Base-by-base conservation (phyloP, 2,888 invertebrate genomes). In the Ophion obscuratus region DNA sequence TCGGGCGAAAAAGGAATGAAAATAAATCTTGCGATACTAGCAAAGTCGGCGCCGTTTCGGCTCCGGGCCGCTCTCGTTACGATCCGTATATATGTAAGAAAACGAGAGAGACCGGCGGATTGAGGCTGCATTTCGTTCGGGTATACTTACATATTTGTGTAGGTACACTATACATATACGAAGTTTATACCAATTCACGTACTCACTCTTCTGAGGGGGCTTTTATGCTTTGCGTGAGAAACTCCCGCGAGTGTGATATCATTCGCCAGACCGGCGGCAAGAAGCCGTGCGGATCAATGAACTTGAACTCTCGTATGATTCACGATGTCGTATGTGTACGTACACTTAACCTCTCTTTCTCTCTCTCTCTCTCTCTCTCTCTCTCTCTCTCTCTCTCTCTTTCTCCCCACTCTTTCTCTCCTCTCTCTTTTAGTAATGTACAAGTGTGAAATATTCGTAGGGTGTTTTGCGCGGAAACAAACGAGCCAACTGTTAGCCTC, bases 211-310 rank as follows among this genome's bases (percentile, higher is more conserved):
- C 67, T 47, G 14, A 47, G 82, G 57, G 67, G 84, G 79, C 83
- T 80, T 89, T 89, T 88, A 89, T 88, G 88, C 84, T 86, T 88
- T 89, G 88, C 84, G 82, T 87, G 88, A 89, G 89, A 89, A 90
- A 88, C 75, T 66, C 70, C 66, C 61, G 44, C 71, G 31, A 81
- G 81, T 75, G 81, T 76, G 78, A 88, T 86, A 88, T 83, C 80
- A 87, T 85, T 77, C 84, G 71, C 66, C 76, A 47, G 61, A 74
- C 70, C 66, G 83, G 36, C 83, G 81, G 70, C 83, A 68, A 70
- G 68, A 62, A 20, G 17, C 5, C 64, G 71, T 73, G 67, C 78
- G 82, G 86, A 88, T 86, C 87, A 83, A 83, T 88, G 88, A 89
- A 89, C 87, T 88, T 88, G 85, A 89, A 88, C 86, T 83, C 85